Base-by-base conservation (phyloP, 2,797 vertebrate species). In the Knipowitschia caucasica region DNA sequence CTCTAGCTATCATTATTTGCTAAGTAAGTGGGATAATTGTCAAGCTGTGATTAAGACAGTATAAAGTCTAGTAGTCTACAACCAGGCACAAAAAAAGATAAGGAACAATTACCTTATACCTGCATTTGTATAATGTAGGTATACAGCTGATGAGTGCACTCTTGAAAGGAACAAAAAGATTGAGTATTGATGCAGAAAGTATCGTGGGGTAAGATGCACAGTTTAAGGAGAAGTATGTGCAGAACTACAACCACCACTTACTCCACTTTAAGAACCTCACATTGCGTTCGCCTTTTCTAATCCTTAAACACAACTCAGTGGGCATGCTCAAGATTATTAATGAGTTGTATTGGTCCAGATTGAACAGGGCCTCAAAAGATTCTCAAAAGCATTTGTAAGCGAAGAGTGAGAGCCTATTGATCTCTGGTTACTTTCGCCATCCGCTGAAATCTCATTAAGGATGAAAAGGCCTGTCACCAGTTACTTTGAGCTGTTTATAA, bases 381-480 rank as follows among this genome's bases (percentile, higher is more conserved):
- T 83, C 86, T 89, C 81, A 89, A 86, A 87, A 82, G 80, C 71
- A 74, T 80, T 86, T 85, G 67, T 83, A 64, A 78, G 73, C 62
- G 63, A 83, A 65, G 70, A 80, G 71, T 62, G 71, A 80, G 68
- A 75, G 78, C 45, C 27, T 68, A 89, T 88, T 73, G 89, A 89
- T 89, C 80, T 72, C 75, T 81, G 74, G 73, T 75, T 78, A 67
- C 83, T 85, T 83, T 82, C 73, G 76, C 78, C 81, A 73, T 80
- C 64, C 69, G 77, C 80, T 72, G 73, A 89, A 89, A 88, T 84
- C 84, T 87, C 84, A 86, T 89, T 88, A 86, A 82, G 73, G 73
- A 68, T 80, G 77, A 79, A 64, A 62, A 81, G 71, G 62, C 63
- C 67, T 67, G 81, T 70, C 76, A 82, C 78, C 79, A 77, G 79